Percentiles rank a stretch among this genome's conserved stretches.
Conservation (phyloP, 2,797 vertebrate species). For the Gallinago nigripennis region DNA sequence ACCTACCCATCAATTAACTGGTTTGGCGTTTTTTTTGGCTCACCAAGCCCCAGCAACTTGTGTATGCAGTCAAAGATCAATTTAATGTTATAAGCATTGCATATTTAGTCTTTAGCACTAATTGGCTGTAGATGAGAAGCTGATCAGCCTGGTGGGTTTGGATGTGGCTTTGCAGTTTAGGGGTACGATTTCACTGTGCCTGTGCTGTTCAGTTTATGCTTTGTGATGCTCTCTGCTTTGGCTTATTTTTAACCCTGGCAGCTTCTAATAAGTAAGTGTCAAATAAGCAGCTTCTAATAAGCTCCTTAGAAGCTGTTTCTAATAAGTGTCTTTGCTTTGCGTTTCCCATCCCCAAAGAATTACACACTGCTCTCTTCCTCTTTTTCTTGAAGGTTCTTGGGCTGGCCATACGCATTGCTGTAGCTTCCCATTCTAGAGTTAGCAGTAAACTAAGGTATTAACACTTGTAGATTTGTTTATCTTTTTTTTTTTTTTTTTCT, state of each 20-base stretch:
- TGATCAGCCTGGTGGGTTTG: neutral
- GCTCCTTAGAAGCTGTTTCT: constrained; percentile 28
- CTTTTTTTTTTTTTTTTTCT: neutral
- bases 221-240: neutral
- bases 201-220: constrained; percentile 8
- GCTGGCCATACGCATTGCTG: neutral
- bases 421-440: neutral
- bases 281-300: constrained; percentile 57
- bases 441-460: neutral
- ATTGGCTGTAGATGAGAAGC: neutral
- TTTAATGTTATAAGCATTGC: neutral
- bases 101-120: neutral
- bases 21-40: neutral
- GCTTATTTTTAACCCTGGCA: constrained; percentile 51
- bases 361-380: neutral
- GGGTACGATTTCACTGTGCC: neutral
- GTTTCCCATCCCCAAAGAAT: neutral
- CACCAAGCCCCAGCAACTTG: neutral
- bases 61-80: neutral
- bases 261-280: constrained; percentile 15
- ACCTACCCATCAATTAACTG: neutral
- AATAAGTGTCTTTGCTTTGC: neutral
- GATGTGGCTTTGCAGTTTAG: neutral
- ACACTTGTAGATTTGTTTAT: neutral
- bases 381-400: neutral